Evolutionary conservation across 1,140 invertebrate species (phyloP), one percentile per base, ranked within the genome.

Genomic region (Platyscapa corneri): DNA sequence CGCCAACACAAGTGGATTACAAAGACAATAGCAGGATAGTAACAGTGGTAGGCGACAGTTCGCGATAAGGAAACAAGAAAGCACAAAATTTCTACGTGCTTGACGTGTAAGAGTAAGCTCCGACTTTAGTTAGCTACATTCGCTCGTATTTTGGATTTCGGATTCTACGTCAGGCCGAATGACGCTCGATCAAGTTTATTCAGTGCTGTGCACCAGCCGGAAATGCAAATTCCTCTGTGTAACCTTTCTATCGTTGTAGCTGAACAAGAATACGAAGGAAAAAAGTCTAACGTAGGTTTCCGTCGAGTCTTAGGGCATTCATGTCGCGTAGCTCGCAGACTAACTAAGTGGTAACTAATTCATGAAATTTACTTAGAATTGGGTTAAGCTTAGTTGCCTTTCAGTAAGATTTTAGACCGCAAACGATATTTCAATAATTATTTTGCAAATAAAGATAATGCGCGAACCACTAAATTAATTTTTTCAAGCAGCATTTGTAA

Each of bases 21-120:
- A 85, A 87, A 65, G 81, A 85, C 65, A 82, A 85, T 79, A 74
- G 74, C 76, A 42, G 34, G 27, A 46, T 20, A 46, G 53, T 27
- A 34, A 84, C 88, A 76, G 82, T 85, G 86, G 78, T 74, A 53
- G 83, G 46, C 77, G 75, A 34, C 23, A 75, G 77, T 49, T 81
- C 34, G 67, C 86, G 90, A 90, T 90, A 90, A 90, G 88, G 86
- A 87, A 89, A 84, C 32, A 75, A 89, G 88, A 88, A 88, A 88
- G 88, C 88, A 90, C 89, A 89, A 91, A 90, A 86, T 89, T 89
- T 90, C 88, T 90, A 90, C 90, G 89, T 91, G 90, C 88, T 85
- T 87, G 86, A 89, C 88, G 90, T 91, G 89, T 87, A 85, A 77
- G 79, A 84, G 78, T 39, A 60, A 64, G 49, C 79, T 67, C n/a